phyloP scores from a whole-genome alignment of 2,888 invertebrate genomes.

The Spialia ferax region DNA sequence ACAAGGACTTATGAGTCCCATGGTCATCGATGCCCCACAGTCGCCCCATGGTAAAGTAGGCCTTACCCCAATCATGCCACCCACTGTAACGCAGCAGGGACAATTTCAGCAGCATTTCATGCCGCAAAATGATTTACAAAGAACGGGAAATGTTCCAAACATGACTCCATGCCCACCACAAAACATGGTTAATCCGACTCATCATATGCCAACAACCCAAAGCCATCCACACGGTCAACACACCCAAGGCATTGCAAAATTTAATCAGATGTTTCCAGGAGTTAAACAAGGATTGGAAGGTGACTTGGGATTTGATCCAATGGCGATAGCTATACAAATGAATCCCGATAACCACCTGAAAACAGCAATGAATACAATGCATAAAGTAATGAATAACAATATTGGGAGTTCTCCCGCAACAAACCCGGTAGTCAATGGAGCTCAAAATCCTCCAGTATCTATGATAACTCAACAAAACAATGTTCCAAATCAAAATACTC shows the following conservation, averaged over 20 bases:
- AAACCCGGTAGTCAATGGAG: constrained; percentile 42
- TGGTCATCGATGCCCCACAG: constrained; percentile 55
- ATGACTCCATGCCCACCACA: constrained; percentile 27
- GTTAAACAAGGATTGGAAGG: constrained; percentile 62
- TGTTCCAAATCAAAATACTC: constrained; percentile 29
- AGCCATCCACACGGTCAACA: constrained; percentile 60
- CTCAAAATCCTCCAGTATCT: constrained; percentile 37
- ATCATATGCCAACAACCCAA: constrained; percentile 44
- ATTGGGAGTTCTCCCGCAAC: constrained; percentile 41
- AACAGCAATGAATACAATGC: constrained; percentile 65
- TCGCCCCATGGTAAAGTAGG: constrained; percentile 54
- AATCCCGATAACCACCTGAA: constrained; percentile 75
- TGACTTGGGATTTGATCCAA: constrained; percentile 77
- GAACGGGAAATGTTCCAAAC: constrained; percentile 13
- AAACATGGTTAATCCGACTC: constrained; percentile 46
- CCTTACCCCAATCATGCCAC: constrained; percentile 45
- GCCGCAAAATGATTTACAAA: neutral
- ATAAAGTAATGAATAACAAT: constrained; percentile 62
- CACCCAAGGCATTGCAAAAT: constrained; percentile 66
- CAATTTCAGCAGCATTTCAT: constrained; percentile 21
- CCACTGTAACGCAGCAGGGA: neutral
- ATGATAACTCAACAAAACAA: constrained; percentile 19
- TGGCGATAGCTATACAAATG: constrained; percentile 81
- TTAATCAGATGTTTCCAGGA: constrained; percentile 78
- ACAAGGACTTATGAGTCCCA: constrained; percentile 44